phyloP scores from a whole-genome alignment of 2,797 vertebrate species.

The Helostoma temminkii region DNA sequence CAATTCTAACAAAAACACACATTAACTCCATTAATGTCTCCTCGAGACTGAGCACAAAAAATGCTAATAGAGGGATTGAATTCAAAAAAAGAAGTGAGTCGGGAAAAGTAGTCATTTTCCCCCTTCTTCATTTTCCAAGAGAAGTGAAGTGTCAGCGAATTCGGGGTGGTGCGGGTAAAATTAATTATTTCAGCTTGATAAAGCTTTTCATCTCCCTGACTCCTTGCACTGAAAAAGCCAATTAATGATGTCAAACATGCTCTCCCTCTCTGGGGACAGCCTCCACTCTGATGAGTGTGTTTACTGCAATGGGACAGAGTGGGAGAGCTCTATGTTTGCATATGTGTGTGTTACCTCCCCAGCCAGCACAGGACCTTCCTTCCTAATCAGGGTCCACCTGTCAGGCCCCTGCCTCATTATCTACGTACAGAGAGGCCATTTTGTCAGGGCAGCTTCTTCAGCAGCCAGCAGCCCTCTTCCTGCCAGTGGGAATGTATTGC shows the following conservation, averaged over 20 bases:
- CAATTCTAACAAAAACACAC: conserved; percentile 90
- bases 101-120: conserved; percentile 82
- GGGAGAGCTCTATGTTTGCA: conserved; percentile 39
- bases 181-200: conserved; percentile 99
- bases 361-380: conserved; percentile 68
- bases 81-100: conserved; percentile 70
- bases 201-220: conserved; percentile 99
- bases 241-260: conserved; percentile 99
- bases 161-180: conserved; percentile 90
- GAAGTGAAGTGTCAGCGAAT: conserved; percentile 99
- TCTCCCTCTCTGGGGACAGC: conserved; percentile 90
- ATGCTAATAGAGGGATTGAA: conserved; percentile 72
- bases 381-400: conserved; percentile 95
- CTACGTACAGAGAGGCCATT: conserved; percentile 90
- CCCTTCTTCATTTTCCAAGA: conserved; percentile 78
- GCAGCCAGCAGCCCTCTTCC: conserved; percentile 58
- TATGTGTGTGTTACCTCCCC: conserved; percentile 36
- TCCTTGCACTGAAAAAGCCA: conserved; percentile 99
- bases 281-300: conserved; percentile 95
- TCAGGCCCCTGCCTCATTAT: conserved; percentile 93
- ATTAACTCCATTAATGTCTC: conserved; percentile 90
- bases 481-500: conserved; percentile 73
- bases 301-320: conserved; percentile 90
- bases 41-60: conserved; percentile 79
- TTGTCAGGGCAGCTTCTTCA: conserved; percentile 84